phyloP scores from a whole-genome alignment of 2,113 vertebrate species.

The Sebastes fasciatus region DNA sequence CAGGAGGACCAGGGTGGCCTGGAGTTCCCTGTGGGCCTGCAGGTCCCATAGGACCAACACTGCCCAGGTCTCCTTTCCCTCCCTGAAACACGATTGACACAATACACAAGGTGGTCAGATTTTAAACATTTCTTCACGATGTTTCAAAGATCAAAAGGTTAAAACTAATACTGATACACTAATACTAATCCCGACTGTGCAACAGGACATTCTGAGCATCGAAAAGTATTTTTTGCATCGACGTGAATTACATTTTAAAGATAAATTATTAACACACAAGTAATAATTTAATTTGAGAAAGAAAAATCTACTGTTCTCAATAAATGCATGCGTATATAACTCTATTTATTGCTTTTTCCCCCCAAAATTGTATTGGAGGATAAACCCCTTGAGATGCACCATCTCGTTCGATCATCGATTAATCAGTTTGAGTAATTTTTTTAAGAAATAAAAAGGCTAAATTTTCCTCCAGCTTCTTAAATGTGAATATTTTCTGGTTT shows the following conservation, averaged over 20 bases:
- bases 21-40: conserved; percentile 90
- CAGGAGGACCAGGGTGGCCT: conserved; percentile 92
- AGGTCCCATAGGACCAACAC: conserved; percentile 89
- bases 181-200: neutral
- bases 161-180: neutral
- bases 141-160: neutral
- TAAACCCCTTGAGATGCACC: too few relatives aligned
- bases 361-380: too few relatives aligned
- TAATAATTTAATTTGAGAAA: too few relatives aligned
- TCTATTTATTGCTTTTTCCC: neutral
- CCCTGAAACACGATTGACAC: conserved; percentile 84
- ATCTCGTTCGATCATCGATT: too few relatives aligned
- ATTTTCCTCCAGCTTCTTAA: too few relatives aligned
- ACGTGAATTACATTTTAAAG: neutral
- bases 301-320: neutral
- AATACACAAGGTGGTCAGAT: neutral
- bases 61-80: conserved; percentile 90
- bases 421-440: too few relatives aligned
- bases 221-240: neutral
- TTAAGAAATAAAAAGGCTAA: too few relatives aligned
- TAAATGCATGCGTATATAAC: neutral
- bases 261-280: neutral
- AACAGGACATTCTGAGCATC: neutral
- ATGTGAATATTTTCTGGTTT: too few relatives aligned
- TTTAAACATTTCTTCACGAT: neutral